Percentiles rank a stretch among this genome's conserved stretches.
These are phyloP conservation scores for Phalanger gymnotis DNA, from an alignment of 2,797 vertebrate genomes.

Conservation along the genomic window DNA sequence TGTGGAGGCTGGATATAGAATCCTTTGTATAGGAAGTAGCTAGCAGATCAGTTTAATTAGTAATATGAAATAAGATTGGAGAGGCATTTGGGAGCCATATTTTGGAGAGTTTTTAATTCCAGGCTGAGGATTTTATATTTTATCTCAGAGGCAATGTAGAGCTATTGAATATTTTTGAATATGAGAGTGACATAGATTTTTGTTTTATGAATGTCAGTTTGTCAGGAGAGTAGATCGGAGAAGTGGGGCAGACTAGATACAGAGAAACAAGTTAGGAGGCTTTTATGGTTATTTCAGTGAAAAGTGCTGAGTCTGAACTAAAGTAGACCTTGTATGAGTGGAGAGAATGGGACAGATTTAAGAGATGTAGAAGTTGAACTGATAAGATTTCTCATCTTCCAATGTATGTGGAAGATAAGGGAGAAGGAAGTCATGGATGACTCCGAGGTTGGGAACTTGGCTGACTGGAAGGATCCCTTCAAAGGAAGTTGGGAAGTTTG, in stretches of 20 bases:
- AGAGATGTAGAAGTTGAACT: neutral
- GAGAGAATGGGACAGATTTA: neutral
- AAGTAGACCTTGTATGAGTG: neutral
- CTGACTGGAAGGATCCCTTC: neutral
- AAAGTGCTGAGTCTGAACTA: neutral
- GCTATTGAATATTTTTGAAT: neutral
- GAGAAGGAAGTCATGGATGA: neutral
- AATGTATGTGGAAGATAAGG: neutral
- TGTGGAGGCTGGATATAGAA: neutral
- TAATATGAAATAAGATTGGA: neutral
- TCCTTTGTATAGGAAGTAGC: neutral
- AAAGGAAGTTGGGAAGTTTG: neutral
- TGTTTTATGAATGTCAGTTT: neutral
- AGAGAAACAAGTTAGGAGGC: neutral
- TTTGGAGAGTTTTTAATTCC: too few species aligned
- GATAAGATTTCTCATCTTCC: neutral
- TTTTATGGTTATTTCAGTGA: neutral
- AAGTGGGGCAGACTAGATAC: too few species aligned
- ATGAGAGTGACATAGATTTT: neutral
- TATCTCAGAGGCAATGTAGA: too few species aligned
- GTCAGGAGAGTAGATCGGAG: neutral
- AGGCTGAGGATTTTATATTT: too few species aligned
- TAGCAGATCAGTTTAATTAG: neutral
- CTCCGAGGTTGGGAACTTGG: neutral
- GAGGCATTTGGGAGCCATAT: too few species aligned